These are phyloP conservation scores for Aleiodes alternator DNA, from an alignment of 2,888 invertebrate species.

Conservation along the genomic window DNA sequence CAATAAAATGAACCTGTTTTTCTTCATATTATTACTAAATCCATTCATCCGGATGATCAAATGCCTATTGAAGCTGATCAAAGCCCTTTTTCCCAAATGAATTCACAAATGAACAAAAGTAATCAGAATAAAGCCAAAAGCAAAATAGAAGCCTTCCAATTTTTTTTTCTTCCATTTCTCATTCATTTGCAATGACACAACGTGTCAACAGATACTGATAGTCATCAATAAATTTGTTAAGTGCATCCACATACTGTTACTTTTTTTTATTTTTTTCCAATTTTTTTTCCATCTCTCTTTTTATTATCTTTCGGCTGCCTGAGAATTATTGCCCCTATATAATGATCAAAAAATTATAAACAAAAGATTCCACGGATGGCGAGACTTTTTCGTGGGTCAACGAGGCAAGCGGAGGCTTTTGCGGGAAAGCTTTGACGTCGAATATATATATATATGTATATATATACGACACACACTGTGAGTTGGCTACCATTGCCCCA, in stretches of 20 bases:
- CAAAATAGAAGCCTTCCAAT: background rate
- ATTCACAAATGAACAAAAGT: slow-evolving; percentile 26
- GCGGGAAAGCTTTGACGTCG: slow-evolving; percentile 71
- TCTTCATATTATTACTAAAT: slow-evolving; percentile 50
- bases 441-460: slow-evolving; percentile 18
- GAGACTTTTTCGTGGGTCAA: slow-evolving; percentile 74
- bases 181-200: slow-evolving; percentile 73
- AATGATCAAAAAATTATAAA: slow-evolving; percentile 75
- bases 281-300: background rate
- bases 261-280: background rate
- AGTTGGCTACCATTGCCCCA: slow-evolving; percentile 47
- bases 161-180: background rate
- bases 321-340: slow-evolving; percentile 57
- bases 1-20: slow-evolving; percentile 27
- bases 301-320: background rate
- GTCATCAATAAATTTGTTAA: slow-evolving; percentile 32
- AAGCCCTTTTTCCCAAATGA: slow-evolving; percentile 33
- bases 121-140: slow-evolving; percentile 50
- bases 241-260: slow-evolving; percentile 22
- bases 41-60: slow-evolving; percentile 47
- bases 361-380: slow-evolving; percentile 76
- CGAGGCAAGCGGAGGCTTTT: slow-evolving; percentile 70
- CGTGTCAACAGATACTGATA: slow-evolving; percentile 56
- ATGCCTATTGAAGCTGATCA: slow-evolving; percentile 42
- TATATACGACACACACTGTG: slow-evolving; percentile 56